Evolutionary conservation across 2,888 invertebrate genomes (phyloP).

Genomic region (Chironomus riparius): DNA sequence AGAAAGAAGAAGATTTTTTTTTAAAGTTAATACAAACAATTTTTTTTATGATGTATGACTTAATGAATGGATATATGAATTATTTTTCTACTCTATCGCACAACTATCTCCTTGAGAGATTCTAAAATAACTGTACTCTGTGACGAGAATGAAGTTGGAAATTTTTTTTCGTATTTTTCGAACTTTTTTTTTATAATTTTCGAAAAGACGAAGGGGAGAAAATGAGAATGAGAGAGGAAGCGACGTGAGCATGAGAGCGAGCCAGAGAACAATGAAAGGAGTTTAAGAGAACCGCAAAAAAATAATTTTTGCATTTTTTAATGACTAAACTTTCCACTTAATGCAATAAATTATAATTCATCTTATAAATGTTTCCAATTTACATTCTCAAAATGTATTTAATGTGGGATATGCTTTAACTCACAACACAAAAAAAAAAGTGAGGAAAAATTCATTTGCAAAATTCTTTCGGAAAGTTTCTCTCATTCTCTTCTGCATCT

Average conservation of each 20-base stretch:
- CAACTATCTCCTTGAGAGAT: constrained; percentile 1
- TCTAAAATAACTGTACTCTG: background rate
- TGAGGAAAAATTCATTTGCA: background rate
- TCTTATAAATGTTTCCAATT: background rate
- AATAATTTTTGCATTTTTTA: too few species aligned
- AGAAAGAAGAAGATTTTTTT: background rate
- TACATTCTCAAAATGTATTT: background rate
- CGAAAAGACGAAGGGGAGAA: background rate
- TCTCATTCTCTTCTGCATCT: too few species aligned
- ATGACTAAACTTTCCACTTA: too few species aligned
- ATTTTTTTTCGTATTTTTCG: background rate
- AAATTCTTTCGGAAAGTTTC: too few species aligned
- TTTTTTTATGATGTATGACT: background rate
- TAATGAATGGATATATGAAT: background rate
- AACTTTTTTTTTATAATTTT: background rate
- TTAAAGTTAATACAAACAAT: too few species aligned
- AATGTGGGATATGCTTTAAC: too few species aligned
- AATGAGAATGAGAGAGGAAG: background rate
- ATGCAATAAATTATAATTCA: too few species aligned
- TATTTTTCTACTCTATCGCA: background rate
- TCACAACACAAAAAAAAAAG: background rate
- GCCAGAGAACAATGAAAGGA: background rate
- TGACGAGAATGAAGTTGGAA: background rate
- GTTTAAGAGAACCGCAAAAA: background rate
- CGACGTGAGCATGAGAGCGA: background rate